Percentiles rank a stretch among this genome's conserved stretches.
Evolutionary conservation across 2,888 invertebrate genomes (phyloP).

Genomic region (Pollenia labialis): DNA sequence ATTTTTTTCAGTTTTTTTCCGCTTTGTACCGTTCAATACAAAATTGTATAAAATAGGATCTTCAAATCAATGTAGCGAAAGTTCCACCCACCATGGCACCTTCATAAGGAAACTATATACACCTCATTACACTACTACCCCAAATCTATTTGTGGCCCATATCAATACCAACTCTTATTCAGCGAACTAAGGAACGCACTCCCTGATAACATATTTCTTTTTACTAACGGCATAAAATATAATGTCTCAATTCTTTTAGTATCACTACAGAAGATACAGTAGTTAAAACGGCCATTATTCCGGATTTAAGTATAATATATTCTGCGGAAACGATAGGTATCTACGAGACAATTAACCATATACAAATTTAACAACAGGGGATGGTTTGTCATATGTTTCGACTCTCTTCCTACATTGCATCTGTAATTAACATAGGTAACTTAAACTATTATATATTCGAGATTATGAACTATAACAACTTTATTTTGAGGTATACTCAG

Average conservation of each 20-base stretch:
- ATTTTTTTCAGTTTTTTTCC: not conserved
- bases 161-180: not conserved
- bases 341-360: not conserved
- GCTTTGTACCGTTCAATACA: not conserved
- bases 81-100: conserved; percentile 4
- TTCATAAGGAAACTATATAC: not conserved
- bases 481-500: too few species aligned
- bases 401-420: conserved; percentile 4
- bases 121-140: not conserved
- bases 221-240: not conserved
- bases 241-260: conserved; percentile 3
- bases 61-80: not conserved
- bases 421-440: conserved; percentile 12
- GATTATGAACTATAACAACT: not conserved
- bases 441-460: not conserved
- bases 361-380: not conserved
- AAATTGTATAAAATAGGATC: conserved; percentile 1
- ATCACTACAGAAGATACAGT: not conserved
- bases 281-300: not conserved
- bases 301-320: conserved; percentile 3
- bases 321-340: conserved; percentile 7
- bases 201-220: not conserved
- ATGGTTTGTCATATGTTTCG: conserved; percentile 1
- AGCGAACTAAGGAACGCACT: conserved; percentile 14
- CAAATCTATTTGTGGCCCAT: not conserved